Evolutionary conservation across 2,888 invertebrate genomes (phyloP), one percentile per base, ranked within the genome.

Genomic region (Tetheella fluctuosa): DNA sequence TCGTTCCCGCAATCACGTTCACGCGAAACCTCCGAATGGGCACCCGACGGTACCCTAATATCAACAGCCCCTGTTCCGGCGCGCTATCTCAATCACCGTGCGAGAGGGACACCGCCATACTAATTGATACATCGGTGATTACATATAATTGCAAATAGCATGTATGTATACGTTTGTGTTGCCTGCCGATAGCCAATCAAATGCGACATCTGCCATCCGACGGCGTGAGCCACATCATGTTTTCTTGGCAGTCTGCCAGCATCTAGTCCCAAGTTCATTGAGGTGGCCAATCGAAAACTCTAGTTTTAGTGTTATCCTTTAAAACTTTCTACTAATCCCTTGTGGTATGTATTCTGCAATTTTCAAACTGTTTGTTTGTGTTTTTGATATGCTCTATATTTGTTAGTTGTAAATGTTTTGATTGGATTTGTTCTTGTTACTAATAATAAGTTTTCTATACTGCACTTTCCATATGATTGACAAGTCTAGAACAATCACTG

Each of bases 221-320:
- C 68, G 68, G 70, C 56, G 69, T 64, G 69, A 70, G 70, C 73
- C 17, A 55, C 55, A 73, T 71, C 70, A 72, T 73, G 69, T 70
- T 71, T 68, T 75, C 73, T 83, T 87, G 86, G 85, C 79, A 59
- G 66, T 34, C 57, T 82, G 86, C 86, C 86, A 86, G 76, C 66
- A 64, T 72, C 78, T 79, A 81, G 79, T 76, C 74, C 77, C 84
- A 84, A 84, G 85, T 86, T 85, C 86, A 87, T 83, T 84, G 81
- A 84, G 77, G 78, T 80, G 75, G 71, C 77, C 79, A 76, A 76
- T 76, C 71, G 66, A 62, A n/a, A 73, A 76, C 73, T 77, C 74
- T 68, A 73, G 73, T 77, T 81, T 80, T 75, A 77, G 67, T 81
- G 70, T 66, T 70, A 73, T 79, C 78, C 73, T 76, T 75, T 54